These are phyloP conservation scores for Sylvietta virens DNA, from an alignment of 2,113 vertebrate species.

Conservation along the genomic window DNA sequence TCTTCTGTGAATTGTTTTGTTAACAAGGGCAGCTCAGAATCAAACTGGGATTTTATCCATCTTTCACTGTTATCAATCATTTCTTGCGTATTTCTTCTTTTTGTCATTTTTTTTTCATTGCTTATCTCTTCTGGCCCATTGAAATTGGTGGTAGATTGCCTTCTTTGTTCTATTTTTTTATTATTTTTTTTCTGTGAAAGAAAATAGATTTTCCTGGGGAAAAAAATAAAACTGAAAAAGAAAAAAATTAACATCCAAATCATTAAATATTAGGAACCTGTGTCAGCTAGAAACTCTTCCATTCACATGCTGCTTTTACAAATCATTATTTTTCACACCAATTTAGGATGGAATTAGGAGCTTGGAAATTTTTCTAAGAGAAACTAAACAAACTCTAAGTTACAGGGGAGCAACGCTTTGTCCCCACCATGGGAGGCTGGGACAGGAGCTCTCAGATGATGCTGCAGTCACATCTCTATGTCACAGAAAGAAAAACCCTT, in stretches of 20 bases:
- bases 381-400: accelerated
- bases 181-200: not conserved
- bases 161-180: not conserved
- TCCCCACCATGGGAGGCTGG: accelerated
- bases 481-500: not conserved
- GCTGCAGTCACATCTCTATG: not conserved
- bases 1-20: not conserved
- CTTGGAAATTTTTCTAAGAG: not conserved
- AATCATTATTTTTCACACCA: not conserved
- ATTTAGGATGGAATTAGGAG: not conserved
- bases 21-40: not conserved
- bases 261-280: not conserved
- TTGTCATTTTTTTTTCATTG: not conserved
- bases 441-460: not conserved
- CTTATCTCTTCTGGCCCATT: not conserved
- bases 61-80: not conserved
- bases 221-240: not conserved
- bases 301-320: not conserved
- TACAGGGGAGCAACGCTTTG: accelerated
- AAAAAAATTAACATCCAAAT: not conserved
- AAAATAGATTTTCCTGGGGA: not conserved
- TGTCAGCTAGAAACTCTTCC: not conserved
- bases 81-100: not conserved
- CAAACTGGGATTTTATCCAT: not conserved
- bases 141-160: not conserved